A percentile compares a stretch with the other conserved stretches of the same genome.
These are phyloP conservation scores for Polyodon spathula DNA, from an alignment of 2,113 vertebrate species.

Conservation along the genomic window DNA sequence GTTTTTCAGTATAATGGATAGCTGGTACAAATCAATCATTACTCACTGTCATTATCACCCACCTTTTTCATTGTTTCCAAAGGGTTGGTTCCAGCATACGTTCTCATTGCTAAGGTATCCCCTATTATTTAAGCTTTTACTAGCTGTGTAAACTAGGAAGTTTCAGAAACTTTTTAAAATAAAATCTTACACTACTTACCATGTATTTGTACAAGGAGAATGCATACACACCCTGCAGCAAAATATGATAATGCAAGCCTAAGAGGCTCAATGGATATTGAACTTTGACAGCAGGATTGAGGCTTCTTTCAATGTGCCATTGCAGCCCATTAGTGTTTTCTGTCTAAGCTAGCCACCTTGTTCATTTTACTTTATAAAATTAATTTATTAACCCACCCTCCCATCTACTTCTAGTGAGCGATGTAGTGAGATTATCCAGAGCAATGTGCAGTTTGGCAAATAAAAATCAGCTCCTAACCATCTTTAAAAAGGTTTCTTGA, in stretches of 20 bases:
- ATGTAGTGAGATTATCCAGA: too few species aligned
- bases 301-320: background rate
- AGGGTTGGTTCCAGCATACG: conserved; percentile 24
- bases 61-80: conserved; percentile 49
- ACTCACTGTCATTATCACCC: conserved; percentile 51
- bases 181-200: conserved; percentile 17
- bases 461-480: too few species aligned
- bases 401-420: too few species aligned
- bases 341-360: background rate
- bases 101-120: conserved; percentile 15
- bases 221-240: conserved; percentile 1
- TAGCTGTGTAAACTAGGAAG: conserved; percentile 2
- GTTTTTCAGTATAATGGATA: conserved; percentile 49
- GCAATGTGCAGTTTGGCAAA: too few species aligned
- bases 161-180: conserved; percentile 21
- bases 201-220: background rate
- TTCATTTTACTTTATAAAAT: background rate
- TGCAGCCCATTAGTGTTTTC: background rate
- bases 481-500: too few species aligned
- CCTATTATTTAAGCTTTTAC: background rate
- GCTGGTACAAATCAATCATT: conserved; percentile 47
- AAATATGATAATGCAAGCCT: conserved; percentile 3
- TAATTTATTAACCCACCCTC: background rate
- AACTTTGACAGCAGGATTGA: background rate
- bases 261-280: background rate